phyloP scores from a whole-genome alignment of 2,797 vertebrate genomes.

The Eulemur coronatus region DNA sequence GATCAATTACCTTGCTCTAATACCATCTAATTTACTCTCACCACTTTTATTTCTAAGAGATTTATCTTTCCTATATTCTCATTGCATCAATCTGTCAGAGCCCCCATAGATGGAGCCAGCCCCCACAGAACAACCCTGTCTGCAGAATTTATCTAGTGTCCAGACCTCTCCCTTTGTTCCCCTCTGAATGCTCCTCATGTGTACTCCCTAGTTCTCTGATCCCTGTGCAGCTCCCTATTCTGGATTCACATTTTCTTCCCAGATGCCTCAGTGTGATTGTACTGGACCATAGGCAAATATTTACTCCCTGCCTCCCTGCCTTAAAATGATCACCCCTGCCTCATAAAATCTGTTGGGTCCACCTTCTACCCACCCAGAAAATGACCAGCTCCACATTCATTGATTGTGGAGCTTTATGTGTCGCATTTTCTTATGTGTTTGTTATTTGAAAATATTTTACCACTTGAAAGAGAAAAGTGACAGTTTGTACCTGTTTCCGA shows the following conservation, averaged over 20 bases:
- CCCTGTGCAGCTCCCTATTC: background rate
- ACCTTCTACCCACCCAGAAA: background rate
- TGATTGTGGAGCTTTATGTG: background rate
- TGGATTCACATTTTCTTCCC: background rate
- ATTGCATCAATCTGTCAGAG: background rate
- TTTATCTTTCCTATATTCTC: background rate
- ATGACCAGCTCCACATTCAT: background rate
- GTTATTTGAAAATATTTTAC: background rate
- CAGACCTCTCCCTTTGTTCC: background rate
- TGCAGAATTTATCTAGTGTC: background rate
- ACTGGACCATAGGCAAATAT: background rate
- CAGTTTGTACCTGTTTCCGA: slow-evolving; percentile 77
- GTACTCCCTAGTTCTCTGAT: background rate
- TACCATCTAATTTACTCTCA: slow-evolving; percentile 35
- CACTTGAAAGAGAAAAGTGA: background rate
- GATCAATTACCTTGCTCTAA: slow-evolving; percentile 23
- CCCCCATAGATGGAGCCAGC: background rate
- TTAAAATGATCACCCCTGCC: background rate
- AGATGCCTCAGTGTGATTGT: background rate
- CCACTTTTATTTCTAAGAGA: background rate
- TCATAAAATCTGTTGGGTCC: background rate
- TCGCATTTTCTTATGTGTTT: background rate
- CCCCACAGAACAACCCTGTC: background rate
- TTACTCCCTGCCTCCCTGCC: background rate
- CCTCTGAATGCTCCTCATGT: background rate